phyloP scores from a whole-genome alignment of 2,888 invertebrate species.

The Hypomecis atomaria region DNA sequence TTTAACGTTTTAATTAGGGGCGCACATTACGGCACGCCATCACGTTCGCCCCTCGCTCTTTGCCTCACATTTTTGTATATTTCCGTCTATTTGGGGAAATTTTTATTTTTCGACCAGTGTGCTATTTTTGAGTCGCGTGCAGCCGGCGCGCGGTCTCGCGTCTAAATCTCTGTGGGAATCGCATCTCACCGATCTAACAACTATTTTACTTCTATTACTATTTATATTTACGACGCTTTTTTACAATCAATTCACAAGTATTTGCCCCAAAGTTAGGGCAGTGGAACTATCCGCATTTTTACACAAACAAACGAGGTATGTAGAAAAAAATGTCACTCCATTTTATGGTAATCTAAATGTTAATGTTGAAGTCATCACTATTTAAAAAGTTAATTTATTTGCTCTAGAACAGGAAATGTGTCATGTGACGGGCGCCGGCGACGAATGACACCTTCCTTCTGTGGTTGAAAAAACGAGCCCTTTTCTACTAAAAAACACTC shows the following conservation, averaged over 20 bases:
- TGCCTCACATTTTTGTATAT: slow-evolving; percentile 83
- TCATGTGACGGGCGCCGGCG: slow-evolving; percentile 74
- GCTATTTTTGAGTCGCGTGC: slow-evolving; percentile 83
- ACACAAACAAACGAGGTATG: neutral
- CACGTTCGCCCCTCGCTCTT: slow-evolving; percentile 82
- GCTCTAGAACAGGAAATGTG: slow-evolving; percentile 72
- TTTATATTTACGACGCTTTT: too few relatives aligned
- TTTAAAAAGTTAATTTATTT: slow-evolving; percentile 69
- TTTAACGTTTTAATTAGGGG: slow-evolving; percentile 85
- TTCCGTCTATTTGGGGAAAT: slow-evolving; percentile 84
- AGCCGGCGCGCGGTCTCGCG: slow-evolving; percentile 75
- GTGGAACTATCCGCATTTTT: slow-evolving; percentile 4
- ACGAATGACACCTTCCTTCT: slow-evolving; percentile 80
- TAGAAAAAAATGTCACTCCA: slow-evolving; percentile 4
- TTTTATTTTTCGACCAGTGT: slow-evolving; percentile 84
- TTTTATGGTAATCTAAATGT: slow-evolving; percentile 38
- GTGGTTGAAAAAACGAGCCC: slow-evolving; percentile 70
- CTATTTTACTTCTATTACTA: too few relatives aligned
- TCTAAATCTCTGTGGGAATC: slow-evolving; percentile 84
- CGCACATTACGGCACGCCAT: slow-evolving; percentile 83
- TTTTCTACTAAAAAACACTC: slow-evolving; percentile 48
- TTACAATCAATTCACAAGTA: slow-evolving; percentile 21
- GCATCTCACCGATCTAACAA: slow-evolving; percentile 59
- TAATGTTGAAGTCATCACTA: slow-evolving; percentile 51
- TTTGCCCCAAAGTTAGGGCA: slow-evolving; percentile 6